phyloP scores from a whole-genome alignment of 2,888 invertebrate genomes.

The Yponomeuta cagnagella region DNA sequence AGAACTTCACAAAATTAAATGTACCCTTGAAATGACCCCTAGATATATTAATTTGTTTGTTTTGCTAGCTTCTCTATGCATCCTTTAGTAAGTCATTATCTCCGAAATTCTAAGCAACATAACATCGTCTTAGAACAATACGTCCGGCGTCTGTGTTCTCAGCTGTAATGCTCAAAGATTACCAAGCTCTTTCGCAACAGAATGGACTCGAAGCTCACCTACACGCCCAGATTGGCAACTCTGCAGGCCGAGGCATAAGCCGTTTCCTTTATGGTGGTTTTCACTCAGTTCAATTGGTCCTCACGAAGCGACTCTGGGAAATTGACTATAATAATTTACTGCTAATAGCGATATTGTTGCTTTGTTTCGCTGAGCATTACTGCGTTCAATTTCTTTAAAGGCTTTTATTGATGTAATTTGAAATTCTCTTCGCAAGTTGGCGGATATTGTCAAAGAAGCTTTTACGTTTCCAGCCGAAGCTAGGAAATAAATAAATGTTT shows the following conservation, averaged over 20 bases:
- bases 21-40: no score
- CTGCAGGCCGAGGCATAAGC: slow-evolving; percentile 28
- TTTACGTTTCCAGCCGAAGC: neutral
- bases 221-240: slow-evolving; percentile 25
- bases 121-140: neutral
- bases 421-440: slow-evolving; percentile 18
- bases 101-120: neutral
- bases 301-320: slow-evolving; percentile 41
- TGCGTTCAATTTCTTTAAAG: slow-evolving; percentile 42
- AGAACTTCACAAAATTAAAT: no score
- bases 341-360: slow-evolving; percentile 47
- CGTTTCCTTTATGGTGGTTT: slow-evolving; percentile 58
- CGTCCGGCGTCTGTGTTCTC: neutral
- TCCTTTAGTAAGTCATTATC: neutral
- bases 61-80: neutral
- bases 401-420: slow-evolving; percentile 40
- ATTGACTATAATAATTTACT: slow-evolving; percentile 60
- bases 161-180: neutral
- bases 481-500: slow-evolving; percentile 17
- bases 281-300: slow-evolving; percentile 65
- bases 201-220: neutral
- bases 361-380: slow-evolving; percentile 31
- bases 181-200: neutral
- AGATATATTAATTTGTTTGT: neutral
- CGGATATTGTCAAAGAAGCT: neutral